A percentile compares a stretch with the other conserved stretches of the same genome.
These are phyloP conservation scores for Pegoplata infirma DNA, from an alignment of 2,888 invertebrate species.

Conservation along the genomic window DNA sequence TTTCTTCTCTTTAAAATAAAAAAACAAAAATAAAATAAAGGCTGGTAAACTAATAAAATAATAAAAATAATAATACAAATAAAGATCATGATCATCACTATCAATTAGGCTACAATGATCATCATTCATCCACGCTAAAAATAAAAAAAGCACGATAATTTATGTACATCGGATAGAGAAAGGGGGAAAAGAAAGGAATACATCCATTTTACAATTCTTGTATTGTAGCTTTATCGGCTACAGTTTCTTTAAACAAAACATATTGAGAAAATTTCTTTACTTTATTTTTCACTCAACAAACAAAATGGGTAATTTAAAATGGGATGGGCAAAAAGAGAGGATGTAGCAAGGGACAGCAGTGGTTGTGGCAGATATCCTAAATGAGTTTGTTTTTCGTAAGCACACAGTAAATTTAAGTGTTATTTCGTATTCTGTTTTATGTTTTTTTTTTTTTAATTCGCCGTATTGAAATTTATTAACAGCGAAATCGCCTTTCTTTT, in stretches of 20 bases:
- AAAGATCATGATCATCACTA: too few species aligned
- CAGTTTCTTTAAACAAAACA: background rate
- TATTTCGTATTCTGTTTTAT: background rate
- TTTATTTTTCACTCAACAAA: background rate
- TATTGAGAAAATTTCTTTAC: background rate
- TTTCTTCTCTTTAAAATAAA: too few species aligned
- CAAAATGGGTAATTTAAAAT: conserved; percentile 35
- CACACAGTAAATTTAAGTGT: background rate
- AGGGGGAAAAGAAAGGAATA: too few species aligned
- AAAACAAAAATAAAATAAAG: too few species aligned
- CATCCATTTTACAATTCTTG: background rate
- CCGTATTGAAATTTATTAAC: too few species aligned
- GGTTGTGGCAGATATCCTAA: background rate
- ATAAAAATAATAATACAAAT: too few species aligned
- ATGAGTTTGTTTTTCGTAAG: background rate
- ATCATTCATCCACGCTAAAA: too few species aligned
- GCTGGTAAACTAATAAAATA: too few species aligned
- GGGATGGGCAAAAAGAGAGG: background rate
- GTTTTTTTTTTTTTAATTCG: background rate
- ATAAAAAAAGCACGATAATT: too few species aligned
- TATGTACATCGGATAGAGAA: too few species aligned
- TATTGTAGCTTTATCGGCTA: background rate
- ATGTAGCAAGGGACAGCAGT: background rate
- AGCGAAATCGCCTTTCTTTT: too few species aligned
- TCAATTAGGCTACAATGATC: too few species aligned